Base-by-base conservation (phyloP, 2,113 vertebrate species). In the Callospermophilus lateralis region DNA sequence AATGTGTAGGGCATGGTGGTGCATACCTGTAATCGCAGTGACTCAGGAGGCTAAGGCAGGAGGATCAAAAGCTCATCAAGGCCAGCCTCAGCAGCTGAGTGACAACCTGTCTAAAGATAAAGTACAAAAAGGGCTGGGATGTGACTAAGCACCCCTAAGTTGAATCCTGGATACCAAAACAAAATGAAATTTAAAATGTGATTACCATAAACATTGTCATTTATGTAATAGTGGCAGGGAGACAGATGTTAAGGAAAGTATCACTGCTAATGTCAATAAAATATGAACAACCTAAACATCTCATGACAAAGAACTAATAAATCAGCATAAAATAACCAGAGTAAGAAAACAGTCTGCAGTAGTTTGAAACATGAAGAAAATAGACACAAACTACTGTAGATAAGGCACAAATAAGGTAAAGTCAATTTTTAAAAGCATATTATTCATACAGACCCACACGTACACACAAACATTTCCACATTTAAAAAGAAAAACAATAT, bases 201-300 rank as follows among this genome's bases (percentile, higher is more conserved):
- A n/a, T 89, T 76, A 20, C 17, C n/a, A 10, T 8, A 74, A 77
- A 76, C 26, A 55, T 37, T 13, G 51, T 39, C 68, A n/a, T 45
- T 39, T 6, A 45, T 7, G 20, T n/a, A 15, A 78, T 20, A 3
- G 17, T 73, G 17, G 32, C 5, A 37, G 3, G 16, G 0, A 95
- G 37, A 79, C n/a, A 89, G 28, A 67, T 37, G 32, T 77, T 76
- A 39, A 8, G n/a, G 37, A 55, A 94, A 84, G 26, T 24, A 77
- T 26, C 55, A 42, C 63, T 65, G 53, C 79, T 45, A 87, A 80
- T 32, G 39, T 65, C 72, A 68, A 39, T 26, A 34, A 97, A 77
- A 94, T 24, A 92, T 51, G 85, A 72, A 67, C 48, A 63, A 73
- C 77, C 20, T 85, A 78, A 95, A 76, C 73, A 79, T 28, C 30